These are phyloP conservation scores for Daktulosphaira vitifoliae DNA, from an alignment of 1,140 invertebrate species.

Conservation along the genomic window DNA sequence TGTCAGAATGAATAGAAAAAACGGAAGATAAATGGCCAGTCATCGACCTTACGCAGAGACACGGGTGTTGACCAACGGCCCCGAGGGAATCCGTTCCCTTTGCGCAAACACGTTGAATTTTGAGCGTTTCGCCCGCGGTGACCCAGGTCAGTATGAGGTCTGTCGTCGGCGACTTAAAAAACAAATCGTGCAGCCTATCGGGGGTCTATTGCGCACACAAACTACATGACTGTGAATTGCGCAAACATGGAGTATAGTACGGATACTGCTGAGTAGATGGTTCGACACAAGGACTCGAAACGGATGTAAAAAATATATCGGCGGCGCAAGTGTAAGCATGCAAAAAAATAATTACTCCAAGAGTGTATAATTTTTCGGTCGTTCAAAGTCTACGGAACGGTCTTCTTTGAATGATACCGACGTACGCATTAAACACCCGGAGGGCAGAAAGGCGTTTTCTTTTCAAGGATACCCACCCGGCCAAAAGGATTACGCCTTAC, in stretches of 20 bases:
- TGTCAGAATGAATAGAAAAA: background rate
- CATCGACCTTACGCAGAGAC: conserved; percentile 5
- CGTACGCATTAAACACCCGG: background rate
- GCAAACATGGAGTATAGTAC: background rate
- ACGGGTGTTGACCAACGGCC: conserved; percentile 14
- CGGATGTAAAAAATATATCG: too few relatives aligned
- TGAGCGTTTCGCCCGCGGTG: conserved; percentile 20
- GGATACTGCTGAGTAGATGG: too few relatives aligned
- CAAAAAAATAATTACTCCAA: too few relatives aligned
- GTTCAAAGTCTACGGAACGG: too few relatives aligned
- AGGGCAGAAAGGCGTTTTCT: conserved; percentile 6
- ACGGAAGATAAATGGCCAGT: conserved; percentile 3
- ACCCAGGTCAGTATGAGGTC: conserved; percentile 17
- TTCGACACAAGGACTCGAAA: too few relatives aligned
- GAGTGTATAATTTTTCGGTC: too few relatives aligned
- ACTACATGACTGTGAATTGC: background rate
- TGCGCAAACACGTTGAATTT: conserved; percentile 12
- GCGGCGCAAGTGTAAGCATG: too few relatives aligned
- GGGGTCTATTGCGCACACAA: conserved; percentile 3
- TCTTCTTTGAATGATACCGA: too few relatives aligned
- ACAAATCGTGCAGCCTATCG: background rate
- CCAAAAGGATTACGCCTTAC: background rate
- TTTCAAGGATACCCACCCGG: background rate
- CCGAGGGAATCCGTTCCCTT: conserved; percentile 7
- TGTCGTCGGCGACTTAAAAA: conserved; percentile 3